A percentile compares a stretch with the other conserved stretches of the same genome.
phyloP scores from a whole-genome alignment of 2,113 vertebrate genomes.

The Ammodytes marinus region DNA sequence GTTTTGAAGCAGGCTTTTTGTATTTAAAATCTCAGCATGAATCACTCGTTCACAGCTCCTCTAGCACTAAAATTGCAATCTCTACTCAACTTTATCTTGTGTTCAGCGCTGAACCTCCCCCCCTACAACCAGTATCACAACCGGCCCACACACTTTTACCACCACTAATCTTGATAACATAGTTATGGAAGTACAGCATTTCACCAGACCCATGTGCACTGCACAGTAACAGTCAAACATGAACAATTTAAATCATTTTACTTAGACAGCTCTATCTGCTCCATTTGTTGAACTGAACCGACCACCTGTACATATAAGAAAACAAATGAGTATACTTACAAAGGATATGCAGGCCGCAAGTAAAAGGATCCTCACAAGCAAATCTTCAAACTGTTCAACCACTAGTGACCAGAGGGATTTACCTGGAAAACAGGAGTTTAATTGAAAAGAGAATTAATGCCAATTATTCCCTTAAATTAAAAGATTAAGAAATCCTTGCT shows the following conservation, averaged over 20 bases:
- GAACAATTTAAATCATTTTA: not conserved
- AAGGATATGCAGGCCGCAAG: slow-evolving; percentile 99
- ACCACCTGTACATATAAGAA: not conserved
- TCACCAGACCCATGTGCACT: not conserved
- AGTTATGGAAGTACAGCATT: not conserved
- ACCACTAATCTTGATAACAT: not conserved
- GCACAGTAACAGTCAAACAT: not conserved
- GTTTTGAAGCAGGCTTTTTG: not conserved
- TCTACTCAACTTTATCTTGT: not conserved
- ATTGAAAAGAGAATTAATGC: not conserved
- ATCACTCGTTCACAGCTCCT: not conserved
- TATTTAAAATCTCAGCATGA: not conserved
- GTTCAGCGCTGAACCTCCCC: not conserved
- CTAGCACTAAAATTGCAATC: not conserved
- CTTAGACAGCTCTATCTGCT: not conserved
- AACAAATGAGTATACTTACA: slow-evolving; percentile 88
- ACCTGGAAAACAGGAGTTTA: slow-evolving; percentile 80
- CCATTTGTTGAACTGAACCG: not conserved
- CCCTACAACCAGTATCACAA: not conserved
- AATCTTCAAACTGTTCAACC: slow-evolving; percentile 98
- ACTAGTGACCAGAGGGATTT: slow-evolving; percentile 97
- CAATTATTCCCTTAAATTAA: not conserved
- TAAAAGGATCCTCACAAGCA: slow-evolving; percentile 97
- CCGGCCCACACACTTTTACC: not conserved
- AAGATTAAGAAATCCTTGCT: not conserved